Base-by-base conservation (phyloP, 1,140 invertebrate genomes). In the Plutomurus gul region DNA sequence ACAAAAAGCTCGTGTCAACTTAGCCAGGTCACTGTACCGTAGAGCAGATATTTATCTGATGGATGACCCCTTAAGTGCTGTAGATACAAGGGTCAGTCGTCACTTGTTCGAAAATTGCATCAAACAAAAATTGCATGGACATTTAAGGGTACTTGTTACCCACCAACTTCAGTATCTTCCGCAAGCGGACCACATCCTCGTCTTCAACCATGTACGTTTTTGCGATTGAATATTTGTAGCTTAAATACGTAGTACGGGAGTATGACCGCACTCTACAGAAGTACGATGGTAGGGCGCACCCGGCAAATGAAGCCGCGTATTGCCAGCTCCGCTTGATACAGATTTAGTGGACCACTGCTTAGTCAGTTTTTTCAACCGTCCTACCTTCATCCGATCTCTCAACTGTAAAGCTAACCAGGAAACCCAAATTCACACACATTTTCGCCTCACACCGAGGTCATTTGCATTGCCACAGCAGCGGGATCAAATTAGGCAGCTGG, bases 1-100 rank as follows among this genome's bases (percentile, higher is more conserved):
- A 11, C 90, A 91, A 85, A 91, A 90, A 80, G 89, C 91, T 81
- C 85, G 91, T 77, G 87, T 92, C 39, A 88, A 87, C 74, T 85
- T 92, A 25, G 91, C 91, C 4, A 85, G 91, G 78, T 5, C 89
- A 4, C 84, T 91, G 10, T 91, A 91, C 84, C 86, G 87, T 27
- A 82, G 88, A 70, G 84, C 86, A 16, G 88, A 90, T 65, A 85
- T 89, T 49, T 89, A 88, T 78, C 82, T 87, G 0, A 83, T 90
- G 82, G 89, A 90, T 85, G 89, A 90, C 79, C 89, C 89, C 6
- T 85, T 90, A 1, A 65, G 51, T 39, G 76, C 76, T 36, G 75
- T 77, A 6, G 75, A 77, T 46, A 7, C 75, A 2, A 18, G 70
- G 8, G 88, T 89, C 27, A 88, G 88, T 22, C 85, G 86, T 79